Evolutionary conservation across 2,888 invertebrate genomes (phyloP).

Genomic region (Cephus rjabovi): DNA sequence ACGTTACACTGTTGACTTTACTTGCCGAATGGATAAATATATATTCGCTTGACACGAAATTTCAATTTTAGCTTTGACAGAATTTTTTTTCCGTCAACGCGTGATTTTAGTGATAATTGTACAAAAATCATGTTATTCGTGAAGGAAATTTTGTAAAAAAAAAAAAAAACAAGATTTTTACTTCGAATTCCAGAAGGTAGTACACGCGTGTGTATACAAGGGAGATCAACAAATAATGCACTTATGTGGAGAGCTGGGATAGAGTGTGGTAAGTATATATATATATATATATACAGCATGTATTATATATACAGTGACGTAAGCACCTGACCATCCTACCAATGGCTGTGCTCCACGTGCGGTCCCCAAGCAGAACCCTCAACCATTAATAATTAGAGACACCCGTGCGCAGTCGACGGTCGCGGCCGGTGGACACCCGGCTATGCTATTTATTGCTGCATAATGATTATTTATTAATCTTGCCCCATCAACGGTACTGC

Average conservation of each 20-base stretch:
- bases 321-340: slow-evolving; percentile 30
- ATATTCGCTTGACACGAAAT: background rate
- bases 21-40: background rate
- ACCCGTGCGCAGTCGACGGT: slow-evolving; percentile 33
- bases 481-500: slow-evolving; percentile 46
- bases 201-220: background rate
- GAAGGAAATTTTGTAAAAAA: background rate
- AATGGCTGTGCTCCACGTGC: slow-evolving; percentile 34
- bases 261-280: background rate
- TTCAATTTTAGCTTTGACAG: too few relatives aligned
- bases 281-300: background rate
- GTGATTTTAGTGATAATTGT: too few relatives aligned
- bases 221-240: background rate
- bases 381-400: slow-evolving; percentile 53
- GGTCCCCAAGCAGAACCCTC: slow-evolving; percentile 33
- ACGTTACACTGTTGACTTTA: too few relatives aligned
- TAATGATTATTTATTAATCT: slow-evolving; percentile 64
- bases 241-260: background rate
- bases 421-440: slow-evolving; percentile 33
- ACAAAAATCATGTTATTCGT: background rate
- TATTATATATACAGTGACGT: slow-evolving; percentile 14
- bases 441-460: slow-evolving; percentile 58
- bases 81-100: too few relatives aligned
- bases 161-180: background rate
- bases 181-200: too few relatives aligned